phyloP scores from a whole-genome alignment of 2,888 invertebrate species.

The Archaeoteleia sp. region DNA sequence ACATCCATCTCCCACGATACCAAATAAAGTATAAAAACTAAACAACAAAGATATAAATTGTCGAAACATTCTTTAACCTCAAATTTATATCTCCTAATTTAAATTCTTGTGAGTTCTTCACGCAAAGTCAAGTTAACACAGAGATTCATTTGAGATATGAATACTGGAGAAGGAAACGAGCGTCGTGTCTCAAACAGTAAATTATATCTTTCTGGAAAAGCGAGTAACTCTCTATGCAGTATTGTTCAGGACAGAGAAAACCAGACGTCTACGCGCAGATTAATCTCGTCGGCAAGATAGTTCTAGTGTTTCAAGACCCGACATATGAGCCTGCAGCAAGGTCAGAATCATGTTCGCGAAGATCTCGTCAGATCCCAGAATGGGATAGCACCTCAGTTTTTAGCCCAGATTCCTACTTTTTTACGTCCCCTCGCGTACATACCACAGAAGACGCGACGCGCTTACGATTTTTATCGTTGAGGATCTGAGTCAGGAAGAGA shows the following conservation, averaged over 20 bases:
- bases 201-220: constrained; percentile 27
- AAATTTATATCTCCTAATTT: constrained; percentile 19
- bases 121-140: neutral
- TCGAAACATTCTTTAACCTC: constrained; percentile 6
- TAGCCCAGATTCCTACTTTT: constrained; percentile 35
- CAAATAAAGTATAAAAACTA: too few relatives aligned
- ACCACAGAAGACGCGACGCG: constrained; percentile 28
- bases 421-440: constrained; percentile 46
- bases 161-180: constrained; percentile 4
- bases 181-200: constrained; percentile 15
- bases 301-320: constrained; percentile 46
- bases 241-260: constrained; percentile 21
- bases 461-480: constrained; percentile 47
- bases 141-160: neutral
- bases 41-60: too few relatives aligned
- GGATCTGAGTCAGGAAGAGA: constrained; percentile 37
- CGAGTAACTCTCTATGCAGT: constrained; percentile 32
- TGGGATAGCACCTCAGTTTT: constrained; percentile 45
- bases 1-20: too few relatives aligned
- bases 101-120: constrained; percentile 8
- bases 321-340: constrained; percentile 45
- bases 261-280: constrained; percentile 24
- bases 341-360: constrained; percentile 24
- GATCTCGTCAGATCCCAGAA: constrained; percentile 38
- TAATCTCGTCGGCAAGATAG: constrained; percentile 31